phyloP scores from a whole-genome alignment of 2,797 vertebrate genomes.

The Acanthiza pusilla region DNA sequence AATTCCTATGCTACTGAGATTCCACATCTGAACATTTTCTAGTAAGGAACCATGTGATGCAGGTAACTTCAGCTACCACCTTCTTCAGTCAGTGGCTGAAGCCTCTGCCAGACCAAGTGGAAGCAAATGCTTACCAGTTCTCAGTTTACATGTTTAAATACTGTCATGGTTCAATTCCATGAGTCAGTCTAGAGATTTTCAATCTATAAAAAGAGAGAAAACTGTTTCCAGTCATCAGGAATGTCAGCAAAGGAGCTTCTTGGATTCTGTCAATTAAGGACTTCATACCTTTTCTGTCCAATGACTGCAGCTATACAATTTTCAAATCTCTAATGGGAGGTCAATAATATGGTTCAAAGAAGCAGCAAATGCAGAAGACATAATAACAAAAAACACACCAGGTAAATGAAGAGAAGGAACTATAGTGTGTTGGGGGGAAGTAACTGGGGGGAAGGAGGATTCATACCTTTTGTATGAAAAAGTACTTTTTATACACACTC shows the following conservation, averaged over 20 bases:
- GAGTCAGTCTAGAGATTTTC: neutral
- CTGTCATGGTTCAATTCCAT: rapidly evolving
- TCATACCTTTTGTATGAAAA: neutral
- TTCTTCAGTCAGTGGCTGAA: neutral
- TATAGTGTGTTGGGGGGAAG: rapidly evolving
- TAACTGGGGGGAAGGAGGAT: neutral
- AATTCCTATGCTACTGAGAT: rapidly evolving
- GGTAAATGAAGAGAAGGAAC: neutral
- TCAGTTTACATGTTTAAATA: neutral
- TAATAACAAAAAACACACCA: neutral
- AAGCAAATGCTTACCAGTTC: neutral
- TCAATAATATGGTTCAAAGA: neutral
- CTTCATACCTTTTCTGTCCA: neutral
- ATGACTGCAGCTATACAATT: neutral
- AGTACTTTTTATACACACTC: neutral
- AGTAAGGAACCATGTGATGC: neutral
- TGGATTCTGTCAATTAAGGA: neutral
- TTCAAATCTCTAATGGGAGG: neutral
- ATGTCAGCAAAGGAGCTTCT: neutral
- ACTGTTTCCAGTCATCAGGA: neutral
- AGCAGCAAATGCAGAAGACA: neutral
- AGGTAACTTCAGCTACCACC: neutral
- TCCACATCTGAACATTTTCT: neutral
- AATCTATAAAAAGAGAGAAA: neutral
- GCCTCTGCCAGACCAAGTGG: neutral